Evolutionary conservation across 2,888 invertebrate genomes (phyloP).

Genomic region (Coleophora deauratella): DNA sequence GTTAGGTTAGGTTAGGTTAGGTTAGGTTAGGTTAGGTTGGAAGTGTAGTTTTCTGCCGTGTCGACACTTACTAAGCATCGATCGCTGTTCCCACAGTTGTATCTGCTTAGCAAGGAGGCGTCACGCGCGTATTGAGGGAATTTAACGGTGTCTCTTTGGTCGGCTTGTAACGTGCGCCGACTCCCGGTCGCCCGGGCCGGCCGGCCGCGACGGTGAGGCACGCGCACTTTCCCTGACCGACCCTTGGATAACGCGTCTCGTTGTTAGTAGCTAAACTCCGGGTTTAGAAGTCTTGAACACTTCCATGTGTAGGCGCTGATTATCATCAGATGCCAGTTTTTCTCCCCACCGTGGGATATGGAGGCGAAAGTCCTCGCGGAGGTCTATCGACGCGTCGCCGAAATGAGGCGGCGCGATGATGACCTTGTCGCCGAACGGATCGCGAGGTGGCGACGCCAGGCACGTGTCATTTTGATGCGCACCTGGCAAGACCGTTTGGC

Average conservation of each 20-base stretch:
- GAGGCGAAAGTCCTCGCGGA: no score
- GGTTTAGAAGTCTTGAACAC: constrained; percentile 34
- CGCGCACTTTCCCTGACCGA: constrained; percentile 33
- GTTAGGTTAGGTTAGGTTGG: no score
- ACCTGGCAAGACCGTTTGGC: no score
- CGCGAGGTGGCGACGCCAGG: no score
- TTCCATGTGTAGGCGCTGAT: constrained; percentile 28
- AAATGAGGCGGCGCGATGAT: no score
- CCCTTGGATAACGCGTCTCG: constrained; percentile 28
- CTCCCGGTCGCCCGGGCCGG: constrained; percentile 32
- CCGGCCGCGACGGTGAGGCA: constrained; percentile 35
- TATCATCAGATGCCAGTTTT: constrained; percentile 29
- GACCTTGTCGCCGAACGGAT: no score
- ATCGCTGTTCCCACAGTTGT: constrained; percentile 32
- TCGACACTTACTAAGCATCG: constrained; percentile 43
- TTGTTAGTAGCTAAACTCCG: constrained; percentile 29
- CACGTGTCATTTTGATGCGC: no score
- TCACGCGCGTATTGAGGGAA: constrained; percentile 23
- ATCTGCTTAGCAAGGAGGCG: constrained; percentile 31
- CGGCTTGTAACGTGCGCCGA: constrained; percentile 34
- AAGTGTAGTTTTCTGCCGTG: constrained; percentile 29
- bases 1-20: no score
- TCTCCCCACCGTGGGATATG: no score
- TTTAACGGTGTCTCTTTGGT: constrained; percentile 27
- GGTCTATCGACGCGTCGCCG: no score